phyloP scores from a whole-genome alignment of 2,113 vertebrate genomes.

The Podocnemis expansa region DNA sequence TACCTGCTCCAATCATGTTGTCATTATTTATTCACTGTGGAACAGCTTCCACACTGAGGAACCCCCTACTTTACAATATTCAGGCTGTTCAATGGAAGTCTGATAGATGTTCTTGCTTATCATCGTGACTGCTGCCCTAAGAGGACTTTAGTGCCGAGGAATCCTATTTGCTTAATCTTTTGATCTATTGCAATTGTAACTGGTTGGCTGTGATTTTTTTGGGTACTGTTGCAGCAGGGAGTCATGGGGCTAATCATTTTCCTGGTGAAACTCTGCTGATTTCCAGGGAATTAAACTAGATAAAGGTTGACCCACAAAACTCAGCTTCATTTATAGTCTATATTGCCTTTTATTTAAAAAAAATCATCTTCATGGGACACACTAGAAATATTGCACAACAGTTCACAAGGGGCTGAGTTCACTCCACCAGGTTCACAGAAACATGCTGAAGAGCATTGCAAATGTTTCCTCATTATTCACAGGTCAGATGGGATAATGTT shows the following conservation, averaged over 20 bases:
- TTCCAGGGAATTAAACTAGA: neutral
- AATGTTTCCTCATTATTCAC: neutral
- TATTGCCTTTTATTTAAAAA: neutral
- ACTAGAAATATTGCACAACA: conserved; percentile 31
- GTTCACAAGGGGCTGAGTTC: neutral
- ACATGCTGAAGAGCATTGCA: neutral
- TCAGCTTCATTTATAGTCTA: neutral
- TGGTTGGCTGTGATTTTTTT: neutral
- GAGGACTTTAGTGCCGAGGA: neutral
- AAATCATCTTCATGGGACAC: neutral
- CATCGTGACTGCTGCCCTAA: neutral
- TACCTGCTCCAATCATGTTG: neutral
- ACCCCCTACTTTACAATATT: neutral
- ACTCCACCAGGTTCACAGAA: conserved; percentile 36
- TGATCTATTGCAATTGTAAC: neutral
- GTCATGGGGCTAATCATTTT: neutral
- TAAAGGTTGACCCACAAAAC: neutral
- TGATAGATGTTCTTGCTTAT: neutral
- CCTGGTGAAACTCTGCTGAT: neutral
- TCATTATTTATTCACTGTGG: no score
- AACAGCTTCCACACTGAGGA: neutral
- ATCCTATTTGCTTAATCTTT: neutral
- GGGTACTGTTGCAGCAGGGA: fast-evolving
- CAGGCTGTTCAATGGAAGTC: neutral
- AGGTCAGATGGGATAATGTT: neutral